Evolutionary conservation across 92 coral and sea anemone species (phyloP).

Genomic region (Porites evermanni): DNA sequence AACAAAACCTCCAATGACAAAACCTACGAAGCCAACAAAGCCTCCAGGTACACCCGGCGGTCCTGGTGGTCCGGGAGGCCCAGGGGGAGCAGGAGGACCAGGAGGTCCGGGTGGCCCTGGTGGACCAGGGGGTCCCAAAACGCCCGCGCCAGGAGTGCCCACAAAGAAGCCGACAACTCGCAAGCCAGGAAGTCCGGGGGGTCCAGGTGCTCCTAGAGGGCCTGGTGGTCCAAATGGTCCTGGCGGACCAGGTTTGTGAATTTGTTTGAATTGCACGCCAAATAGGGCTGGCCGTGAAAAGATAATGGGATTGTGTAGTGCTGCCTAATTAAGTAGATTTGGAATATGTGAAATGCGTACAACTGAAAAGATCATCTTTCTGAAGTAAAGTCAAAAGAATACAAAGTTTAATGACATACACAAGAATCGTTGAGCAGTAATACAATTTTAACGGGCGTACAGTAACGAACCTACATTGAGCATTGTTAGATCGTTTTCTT

Average conservation of each 20-base stretch:
- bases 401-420: no score
- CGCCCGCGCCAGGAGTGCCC: slow-evolving; percentile 79
- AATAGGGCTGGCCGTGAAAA: no score
- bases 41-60: slow-evolving; percentile 78
- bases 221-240: slow-evolving; percentile 66
- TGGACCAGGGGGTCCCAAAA: slow-evolving; percentile 80
- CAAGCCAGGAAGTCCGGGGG: slow-evolving; percentile 86
- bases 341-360: no score
- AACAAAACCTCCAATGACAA: background rate
- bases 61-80: slow-evolving; percentile 82
- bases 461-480: no score
- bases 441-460: no score
- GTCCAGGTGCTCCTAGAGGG: slow-evolving; percentile 73
- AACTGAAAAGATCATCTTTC: no score
- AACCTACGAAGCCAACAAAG: slow-evolving; percentile 5
- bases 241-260: slow-evolving; percentile 34
- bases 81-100: slow-evolving; percentile 84
- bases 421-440: no score
- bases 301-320: no score
- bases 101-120: slow-evolving; percentile 92
- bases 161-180: slow-evolving; percentile 39
- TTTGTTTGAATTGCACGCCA: background rate
- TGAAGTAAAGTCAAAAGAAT: no score
- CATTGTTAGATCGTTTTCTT: no score
- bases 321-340: no score